These are phyloP conservation scores for Orius insidiosus DNA, from an alignment of 1,140 invertebrate genomes.

Conservation along the genomic window DNA sequence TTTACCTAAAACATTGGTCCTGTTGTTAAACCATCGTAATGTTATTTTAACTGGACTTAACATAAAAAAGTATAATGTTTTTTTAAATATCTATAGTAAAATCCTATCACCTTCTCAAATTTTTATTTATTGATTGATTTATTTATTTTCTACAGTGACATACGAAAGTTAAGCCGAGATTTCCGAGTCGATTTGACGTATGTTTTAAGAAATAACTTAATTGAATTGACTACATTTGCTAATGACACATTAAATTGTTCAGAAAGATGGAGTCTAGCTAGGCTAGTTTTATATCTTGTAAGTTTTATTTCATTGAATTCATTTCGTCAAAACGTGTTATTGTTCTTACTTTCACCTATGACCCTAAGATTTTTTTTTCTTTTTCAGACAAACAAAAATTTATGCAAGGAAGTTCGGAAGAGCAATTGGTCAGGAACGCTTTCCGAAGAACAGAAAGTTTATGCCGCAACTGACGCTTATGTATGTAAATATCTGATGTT, in stretches of 20 bases:
- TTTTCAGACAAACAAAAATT: slow-evolving; percentile 8
- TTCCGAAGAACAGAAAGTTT: slow-evolving; percentile 33
- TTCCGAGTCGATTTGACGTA: slow-evolving; percentile 33
- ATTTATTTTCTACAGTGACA: slow-evolving; percentile 29
- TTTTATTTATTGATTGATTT: slow-evolving; percentile 5
- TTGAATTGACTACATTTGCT: slow-evolving; percentile 37
- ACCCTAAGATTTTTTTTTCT: too few species aligned
- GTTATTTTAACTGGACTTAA: slow-evolving; percentile 41
- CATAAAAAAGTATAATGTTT: slow-evolving; percentile 35
- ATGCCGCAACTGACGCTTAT: slow-evolving; percentile 50
- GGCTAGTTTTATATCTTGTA: slow-evolving; percentile 36
- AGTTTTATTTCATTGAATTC: slow-evolving; percentile 20
- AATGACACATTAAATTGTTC: slow-evolving; percentile 33
- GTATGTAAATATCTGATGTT: slow-evolving; percentile 25
- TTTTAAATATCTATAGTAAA: slow-evolving; percentile 18
- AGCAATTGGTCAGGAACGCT: slow-evolving; percentile 42
- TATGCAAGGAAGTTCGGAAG: slow-evolving; percentile 28
- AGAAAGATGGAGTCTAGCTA: slow-evolving; percentile 40
- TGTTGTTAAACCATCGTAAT: slow-evolving; percentile 36
- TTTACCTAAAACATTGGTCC: slow-evolving; percentile 33
- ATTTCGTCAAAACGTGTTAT: too few species aligned
- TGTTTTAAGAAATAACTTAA: slow-evolving; percentile 37
- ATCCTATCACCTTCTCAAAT: slow-evolving; percentile 6
- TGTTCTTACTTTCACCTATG: too few species aligned
- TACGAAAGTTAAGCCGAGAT: slow-evolving; percentile 41